Conservation (phyloP, 2,113 vertebrate genomes). For the Clarias macrocephalus region DNA sequence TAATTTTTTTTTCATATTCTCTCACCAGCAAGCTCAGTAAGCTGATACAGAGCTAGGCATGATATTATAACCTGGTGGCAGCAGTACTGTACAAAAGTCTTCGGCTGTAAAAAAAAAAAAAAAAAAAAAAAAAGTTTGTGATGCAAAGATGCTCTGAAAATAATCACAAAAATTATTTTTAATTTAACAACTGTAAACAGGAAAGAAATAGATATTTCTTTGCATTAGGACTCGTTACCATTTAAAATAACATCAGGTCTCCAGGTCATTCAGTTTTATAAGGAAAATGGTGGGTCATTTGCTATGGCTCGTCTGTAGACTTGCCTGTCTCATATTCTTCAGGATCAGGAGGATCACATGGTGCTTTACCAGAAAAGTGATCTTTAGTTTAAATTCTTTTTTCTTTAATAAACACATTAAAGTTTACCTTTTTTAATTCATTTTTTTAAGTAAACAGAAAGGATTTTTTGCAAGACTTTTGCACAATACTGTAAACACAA, state of each 20-base stretch:
- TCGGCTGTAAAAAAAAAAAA: background rate
- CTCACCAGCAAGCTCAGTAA: slow-evolving; percentile 6
- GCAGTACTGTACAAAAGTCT: slow-evolving; percentile 2
- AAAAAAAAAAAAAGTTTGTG: background rate
- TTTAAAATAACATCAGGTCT: background rate
- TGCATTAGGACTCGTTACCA: background rate
- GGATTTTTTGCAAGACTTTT: background rate
- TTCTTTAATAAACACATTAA: background rate
- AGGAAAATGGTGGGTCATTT: background rate
- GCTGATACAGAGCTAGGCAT: slow-evolving; percentile 5
- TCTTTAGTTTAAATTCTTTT: background rate
- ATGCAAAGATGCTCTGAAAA: background rate
- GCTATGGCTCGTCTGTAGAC: background rate
- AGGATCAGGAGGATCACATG: background rate
- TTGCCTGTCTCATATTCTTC: background rate
- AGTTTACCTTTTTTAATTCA: background rate
- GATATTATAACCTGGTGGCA: background rate
- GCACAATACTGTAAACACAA: slow-evolving; percentile 6
- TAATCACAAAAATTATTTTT: background rate
- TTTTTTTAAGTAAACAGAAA: background rate
- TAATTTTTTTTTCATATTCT: slow-evolving; percentile 10
- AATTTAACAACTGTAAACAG: background rate
- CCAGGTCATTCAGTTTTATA: background rate
- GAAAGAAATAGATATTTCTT: background rate
- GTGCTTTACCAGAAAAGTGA: background rate